phyloP scores from a whole-genome alignment of 2,113 vertebrate genomes.

The Cinclus mexicanus region DNA sequence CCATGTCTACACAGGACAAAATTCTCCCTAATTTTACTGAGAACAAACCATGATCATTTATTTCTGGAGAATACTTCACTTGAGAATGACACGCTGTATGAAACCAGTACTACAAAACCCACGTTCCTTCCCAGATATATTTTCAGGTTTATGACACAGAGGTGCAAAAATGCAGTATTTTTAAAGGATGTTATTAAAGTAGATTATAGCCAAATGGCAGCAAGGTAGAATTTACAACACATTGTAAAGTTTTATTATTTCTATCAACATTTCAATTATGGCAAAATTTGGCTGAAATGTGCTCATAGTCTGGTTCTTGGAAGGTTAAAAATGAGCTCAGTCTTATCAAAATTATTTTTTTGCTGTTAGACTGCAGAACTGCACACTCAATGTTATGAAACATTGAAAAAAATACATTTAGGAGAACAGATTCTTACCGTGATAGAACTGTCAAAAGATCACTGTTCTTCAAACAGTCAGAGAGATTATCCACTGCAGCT shows the following conservation, averaged over 20 bases:
- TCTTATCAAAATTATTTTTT: background rate
- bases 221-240: background rate
- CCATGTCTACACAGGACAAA: background rate
- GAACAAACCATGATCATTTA: background rate
- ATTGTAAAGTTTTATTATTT: background rate
- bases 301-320: background rate
- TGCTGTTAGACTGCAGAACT: background rate
- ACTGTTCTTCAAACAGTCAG: constrained; percentile 95
- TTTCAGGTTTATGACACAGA: background rate
- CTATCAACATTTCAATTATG: background rate
- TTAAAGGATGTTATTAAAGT: background rate
- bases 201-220: background rate
- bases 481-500: constrained; percentile 94
- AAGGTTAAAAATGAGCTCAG: background rate
- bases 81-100: background rate
- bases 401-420: background rate
- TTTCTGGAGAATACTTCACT: background rate
- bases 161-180: background rate
- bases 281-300: background rate
- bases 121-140: background rate
- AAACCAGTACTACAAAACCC: background rate
- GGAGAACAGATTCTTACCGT: constrained; percentile 76
- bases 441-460: constrained; percentile 92
- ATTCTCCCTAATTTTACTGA: background rate
- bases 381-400: background rate